Evolutionary conservation across 2,113 vertebrate genomes (phyloP).

Genomic region (Thryonomys swinderianus): DNA sequence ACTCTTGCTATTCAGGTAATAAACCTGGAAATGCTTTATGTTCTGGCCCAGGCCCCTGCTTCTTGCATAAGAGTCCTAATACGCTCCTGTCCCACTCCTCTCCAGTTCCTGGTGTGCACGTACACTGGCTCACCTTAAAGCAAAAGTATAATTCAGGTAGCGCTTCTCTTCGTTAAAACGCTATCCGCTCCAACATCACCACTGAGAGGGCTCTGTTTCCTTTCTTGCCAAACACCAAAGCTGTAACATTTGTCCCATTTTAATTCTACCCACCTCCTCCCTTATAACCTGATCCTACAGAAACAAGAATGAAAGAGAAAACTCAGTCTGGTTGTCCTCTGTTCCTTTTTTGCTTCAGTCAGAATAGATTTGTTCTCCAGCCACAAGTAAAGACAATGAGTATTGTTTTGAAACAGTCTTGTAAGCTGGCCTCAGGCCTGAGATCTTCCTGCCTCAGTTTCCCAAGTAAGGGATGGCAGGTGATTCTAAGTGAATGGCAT

Average conservation of each 20-base stretch:
- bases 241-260: not conserved
- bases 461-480: not conserved
- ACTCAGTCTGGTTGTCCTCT: not conserved
- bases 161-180: not conserved
- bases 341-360: constrained; percentile 6
- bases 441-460: not conserved
- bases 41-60: not conserved
- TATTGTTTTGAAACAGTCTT: not conserved
- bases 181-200: not conserved
- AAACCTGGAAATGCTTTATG: not conserved
- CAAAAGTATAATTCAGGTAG: not conserved
- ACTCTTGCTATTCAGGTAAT: not conserved
- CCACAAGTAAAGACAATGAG: not conserved
- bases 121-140: not conserved
- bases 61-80: not conserved
- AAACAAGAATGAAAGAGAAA: not conserved
- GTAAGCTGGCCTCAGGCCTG: not conserved
- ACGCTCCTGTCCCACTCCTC: not conserved
- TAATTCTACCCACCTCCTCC: not conserved
- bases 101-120: not conserved
- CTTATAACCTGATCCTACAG: not conserved
- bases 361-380: not conserved
- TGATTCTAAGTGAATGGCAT: not conserved
- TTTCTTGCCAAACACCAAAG: not conserved
- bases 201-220: not conserved